Conservation (phyloP, 2,888 invertebrate genomes). For the Rhyacophila evoluta region DNA sequence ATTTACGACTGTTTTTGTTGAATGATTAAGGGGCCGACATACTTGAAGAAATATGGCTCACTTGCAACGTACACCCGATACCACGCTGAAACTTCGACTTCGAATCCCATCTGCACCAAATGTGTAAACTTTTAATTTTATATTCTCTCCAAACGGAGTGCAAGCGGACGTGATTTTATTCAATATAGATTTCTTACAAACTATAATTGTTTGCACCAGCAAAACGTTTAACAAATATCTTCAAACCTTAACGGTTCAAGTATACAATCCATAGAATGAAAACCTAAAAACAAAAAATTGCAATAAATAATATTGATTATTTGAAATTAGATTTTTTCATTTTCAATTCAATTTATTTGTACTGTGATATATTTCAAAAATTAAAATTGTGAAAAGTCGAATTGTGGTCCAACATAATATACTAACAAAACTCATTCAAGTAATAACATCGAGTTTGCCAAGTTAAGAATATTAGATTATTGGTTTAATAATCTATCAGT, state of each 20-base stretch:
- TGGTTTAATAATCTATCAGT: too few species aligned
- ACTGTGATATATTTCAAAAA: too few species aligned
- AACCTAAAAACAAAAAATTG: neutral
- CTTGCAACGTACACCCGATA: conserved; percentile 26
- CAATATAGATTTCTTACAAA: conserved; percentile 30
- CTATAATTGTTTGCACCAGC: neutral
- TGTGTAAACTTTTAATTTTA: conserved; percentile 52
- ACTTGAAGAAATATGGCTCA: conserved; percentile 23
- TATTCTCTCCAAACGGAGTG: conserved; percentile 35
- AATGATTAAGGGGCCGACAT: neutral
- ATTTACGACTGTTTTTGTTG: conserved; percentile 38
- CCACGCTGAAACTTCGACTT: conserved; percentile 34
- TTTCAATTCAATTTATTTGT: too few species aligned
- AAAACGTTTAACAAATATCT: neutral
- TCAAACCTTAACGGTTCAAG: too few species aligned
- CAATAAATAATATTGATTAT: too few species aligned
- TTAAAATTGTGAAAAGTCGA: too few species aligned
- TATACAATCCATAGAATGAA: neutral
- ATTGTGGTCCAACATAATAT: too few species aligned
- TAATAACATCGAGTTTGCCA: too few species aligned
- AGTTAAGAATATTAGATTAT: too few species aligned
- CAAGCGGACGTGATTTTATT: conserved; percentile 43
- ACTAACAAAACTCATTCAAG: too few species aligned
- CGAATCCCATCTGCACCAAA: conserved; percentile 47
- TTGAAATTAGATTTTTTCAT: too few species aligned